Conservation (phyloP, 2,797 vertebrate species). For the Spheniscus humboldti region DNA sequence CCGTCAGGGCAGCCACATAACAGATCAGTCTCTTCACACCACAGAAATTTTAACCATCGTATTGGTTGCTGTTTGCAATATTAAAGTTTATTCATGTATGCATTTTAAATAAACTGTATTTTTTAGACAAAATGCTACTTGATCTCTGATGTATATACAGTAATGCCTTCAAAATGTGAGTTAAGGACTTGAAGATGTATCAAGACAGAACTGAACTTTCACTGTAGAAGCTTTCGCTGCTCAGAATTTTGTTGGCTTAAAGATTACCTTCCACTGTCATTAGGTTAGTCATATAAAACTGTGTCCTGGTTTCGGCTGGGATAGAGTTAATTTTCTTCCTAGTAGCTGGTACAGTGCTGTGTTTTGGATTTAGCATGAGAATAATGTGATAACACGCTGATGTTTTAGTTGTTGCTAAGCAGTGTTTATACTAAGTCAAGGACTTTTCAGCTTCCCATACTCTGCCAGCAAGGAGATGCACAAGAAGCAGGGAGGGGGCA, state of each 20-base stretch:
- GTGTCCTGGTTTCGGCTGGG: too few species aligned
- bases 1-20: neutral
- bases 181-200: neutral
- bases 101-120: neutral
- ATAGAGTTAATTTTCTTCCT: too few species aligned
- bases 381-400: too few species aligned
- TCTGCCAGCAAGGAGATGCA: too few species aligned
- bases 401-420: too few species aligned
- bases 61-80: neutral
- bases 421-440: too few species aligned
- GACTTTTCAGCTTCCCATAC: too few species aligned
- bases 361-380: too few species aligned
- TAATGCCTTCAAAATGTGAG: neutral
- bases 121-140: neutral
- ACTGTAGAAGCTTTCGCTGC: neutral
- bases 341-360: too few species aligned
- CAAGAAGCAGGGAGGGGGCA: too few species aligned
- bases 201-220: neutral
- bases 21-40: neutral
- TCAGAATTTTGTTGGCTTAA: neutral
- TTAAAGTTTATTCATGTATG: neutral
- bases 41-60: neutral
- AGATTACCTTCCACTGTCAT: neutral
- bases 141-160: neutral
- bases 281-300: neutral